Base-by-base conservation (phyloP, 2,888 invertebrate species). In the Hydrotaea cyrtoneurina region DNA sequence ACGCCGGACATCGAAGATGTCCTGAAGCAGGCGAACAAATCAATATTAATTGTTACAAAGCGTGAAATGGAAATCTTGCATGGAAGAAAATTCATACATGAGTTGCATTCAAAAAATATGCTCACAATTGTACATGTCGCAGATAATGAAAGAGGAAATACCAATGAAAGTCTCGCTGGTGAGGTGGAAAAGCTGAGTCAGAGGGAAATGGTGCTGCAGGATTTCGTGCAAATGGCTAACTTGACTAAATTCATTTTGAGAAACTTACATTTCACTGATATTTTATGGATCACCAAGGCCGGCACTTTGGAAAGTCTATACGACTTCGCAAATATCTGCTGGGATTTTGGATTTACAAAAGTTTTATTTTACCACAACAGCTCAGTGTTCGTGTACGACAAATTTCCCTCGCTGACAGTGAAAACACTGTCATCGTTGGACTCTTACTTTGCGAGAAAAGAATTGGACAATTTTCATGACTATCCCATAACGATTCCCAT, bases 281-380 rank as follows among this genome's bases (percentile, higher is more conserved):
- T 74, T 11, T 15, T 82, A 21, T 82, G 82, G 82, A 69, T 78
- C 17, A n/a, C 57, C 5, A 17, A 31, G 1, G 8, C 57, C 21
- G 78, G 59, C 7, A 17, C 7, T 8, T 0, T 15, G 2, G 2
- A 31, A 0, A 73, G 78, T 0, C 50, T 82, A 17, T 8, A 7
- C 3, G 19, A 59, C 0, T 59, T 82, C 11, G 64, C 82, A 3
- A 15, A 50, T 0, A 17, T 50, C 5, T 74, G 78, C 26, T 82
- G 73, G 73, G 3, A 57, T 11, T 69, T 19, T 5, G 82, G 82
- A 11, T 78, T 39, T 21, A 69, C 50, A 0, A 69, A 59, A 10
- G 59, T 69, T 4, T 11, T 82, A 36, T 82, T 36, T 36, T 78
- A 69, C 23, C 46, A 23, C 21, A 21, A 66, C 11, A 21, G 36